Evolutionary conservation across 2,797 vertebrate species (phyloP), one percentile per base, ranked within the genome.

Genomic region (Antrozous pallidus): DNA sequence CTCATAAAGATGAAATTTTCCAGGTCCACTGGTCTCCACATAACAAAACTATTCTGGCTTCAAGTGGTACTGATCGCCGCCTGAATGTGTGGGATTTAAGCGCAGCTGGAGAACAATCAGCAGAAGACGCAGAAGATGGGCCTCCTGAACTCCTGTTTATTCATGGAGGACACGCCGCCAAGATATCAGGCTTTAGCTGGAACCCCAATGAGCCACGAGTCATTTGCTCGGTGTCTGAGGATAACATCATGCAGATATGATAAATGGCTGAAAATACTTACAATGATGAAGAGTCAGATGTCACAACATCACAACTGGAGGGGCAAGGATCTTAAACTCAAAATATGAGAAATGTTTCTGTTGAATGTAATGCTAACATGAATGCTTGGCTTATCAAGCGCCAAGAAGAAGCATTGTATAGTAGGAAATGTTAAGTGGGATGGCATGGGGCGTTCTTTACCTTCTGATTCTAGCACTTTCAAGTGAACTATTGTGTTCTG

Each of bases 261-360:
- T 99, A 99, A 95, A 99, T 99, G 99, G 99, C 99, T 42, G 99
- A 99, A 97, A 99, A 99, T 96, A 99, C 99, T 98, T 99, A 99
- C 98, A 99, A 98, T 5, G 99, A 99, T 26, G 99, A 99, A 98
- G 99, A 99, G 88, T 98, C 99, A 42, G 99, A 99, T 98, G 98
- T 99, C 78, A 98, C 99, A 33, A 98, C 99, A 45, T 98, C 99
- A 2, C 99, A 99, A 98, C 98, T 99, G 96, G 99, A 99, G 97
- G 99, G 98, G 85, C 99, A 99, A 98, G 98, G 98, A 93, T 99
- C 98, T 2, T 99, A 99, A 99, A 93, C 96, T 94, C 69, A 42
- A 42, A n/a, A 42, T 95, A 94, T 5, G 14, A 93, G 86, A 83
- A 71, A 74, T 45, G 85, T 97, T 96, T 94, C 90, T 96, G 26